Conservation (phyloP, 2,888 invertebrate genomes). For the Clivina fossor region DNA sequence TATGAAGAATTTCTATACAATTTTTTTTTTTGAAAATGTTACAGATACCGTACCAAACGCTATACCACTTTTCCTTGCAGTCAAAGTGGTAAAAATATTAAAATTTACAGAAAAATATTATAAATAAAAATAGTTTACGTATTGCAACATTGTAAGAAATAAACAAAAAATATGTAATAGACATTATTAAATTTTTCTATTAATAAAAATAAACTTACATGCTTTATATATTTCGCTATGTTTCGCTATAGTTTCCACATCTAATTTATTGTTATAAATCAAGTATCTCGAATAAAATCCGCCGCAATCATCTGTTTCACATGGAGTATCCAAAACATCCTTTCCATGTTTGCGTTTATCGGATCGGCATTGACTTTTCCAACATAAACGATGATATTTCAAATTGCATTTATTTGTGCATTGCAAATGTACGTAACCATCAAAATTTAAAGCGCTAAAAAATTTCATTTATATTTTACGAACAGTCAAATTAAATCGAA, state of each 20-base stretch:
- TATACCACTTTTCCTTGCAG: no score
- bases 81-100: no score
- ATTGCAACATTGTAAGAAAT: no score
- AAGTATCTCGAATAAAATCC: not conserved
- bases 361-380: slow-evolving; percentile 14
- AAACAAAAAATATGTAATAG: no score
- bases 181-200: not conserved
- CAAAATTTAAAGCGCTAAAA: slow-evolving; percentile 15
- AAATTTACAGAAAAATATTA: no score
- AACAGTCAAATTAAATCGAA: not conserved
- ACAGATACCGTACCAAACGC: no score
- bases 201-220: not conserved
- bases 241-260: not conserved
- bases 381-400: slow-evolving; percentile 17
- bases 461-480: not conserved
- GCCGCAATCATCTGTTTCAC: slow-evolving; percentile 17
- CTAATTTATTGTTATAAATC: slow-evolving; percentile 9
- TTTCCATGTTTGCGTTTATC: slow-evolving; percentile 9
- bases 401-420: slow-evolving; percentile 18
- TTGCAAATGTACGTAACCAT: slow-evolving; percentile 11
- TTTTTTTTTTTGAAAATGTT: no score
- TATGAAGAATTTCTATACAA: no score
- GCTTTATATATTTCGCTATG: not conserved
- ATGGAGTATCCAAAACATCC: not conserved
- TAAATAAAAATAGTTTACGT: no score